phyloP scores from a whole-genome alignment of 2,113 vertebrate genomes.

The Colinus virginianus region DNA sequence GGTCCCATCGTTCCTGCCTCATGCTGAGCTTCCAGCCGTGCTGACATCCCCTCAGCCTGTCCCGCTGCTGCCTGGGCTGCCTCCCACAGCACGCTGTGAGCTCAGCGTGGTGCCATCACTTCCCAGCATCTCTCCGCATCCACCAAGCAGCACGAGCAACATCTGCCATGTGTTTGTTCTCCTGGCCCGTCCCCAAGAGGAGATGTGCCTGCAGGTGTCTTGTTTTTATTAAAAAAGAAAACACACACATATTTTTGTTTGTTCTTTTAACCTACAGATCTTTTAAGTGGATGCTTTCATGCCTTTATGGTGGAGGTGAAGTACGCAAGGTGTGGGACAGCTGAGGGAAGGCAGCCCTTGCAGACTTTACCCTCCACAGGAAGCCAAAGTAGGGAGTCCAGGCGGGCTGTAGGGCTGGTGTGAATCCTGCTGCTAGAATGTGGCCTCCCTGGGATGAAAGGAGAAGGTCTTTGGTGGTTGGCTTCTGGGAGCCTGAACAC shows the following conservation, averaged over 20 bases:
- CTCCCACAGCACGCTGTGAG: neutral
- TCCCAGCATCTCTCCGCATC: neutral
- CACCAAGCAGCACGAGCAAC: neutral
- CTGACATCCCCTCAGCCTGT: neutral
- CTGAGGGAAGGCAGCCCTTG: neutral
- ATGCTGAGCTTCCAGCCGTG: rapidly evolving
- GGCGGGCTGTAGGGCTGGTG: rapidly evolving
- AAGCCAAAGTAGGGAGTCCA: rapidly evolving
- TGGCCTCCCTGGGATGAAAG: neutral
- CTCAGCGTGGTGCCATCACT: neutral
- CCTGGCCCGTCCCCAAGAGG: neutral
- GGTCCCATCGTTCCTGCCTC: neutral
- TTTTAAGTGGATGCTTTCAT: neutral
- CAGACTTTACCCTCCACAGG: neutral
- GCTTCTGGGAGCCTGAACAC: neutral
- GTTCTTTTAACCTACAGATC: neutral
- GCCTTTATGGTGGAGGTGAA: neutral
- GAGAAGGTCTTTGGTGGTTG: neutral
- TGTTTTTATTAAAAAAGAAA: neutral
- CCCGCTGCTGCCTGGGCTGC: neutral
- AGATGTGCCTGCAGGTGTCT: neutral
- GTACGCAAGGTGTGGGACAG: neutral
- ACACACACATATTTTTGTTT: neutral
- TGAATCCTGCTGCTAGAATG: neutral
- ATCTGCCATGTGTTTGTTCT: neutral